A percentile compares a stretch with the other conserved stretches of the same genome.
These are phyloP conservation scores for Drymodes brunneopygia DNA, from an alignment of 2,113 vertebrate genomes.

Conservation along the genomic window DNA sequence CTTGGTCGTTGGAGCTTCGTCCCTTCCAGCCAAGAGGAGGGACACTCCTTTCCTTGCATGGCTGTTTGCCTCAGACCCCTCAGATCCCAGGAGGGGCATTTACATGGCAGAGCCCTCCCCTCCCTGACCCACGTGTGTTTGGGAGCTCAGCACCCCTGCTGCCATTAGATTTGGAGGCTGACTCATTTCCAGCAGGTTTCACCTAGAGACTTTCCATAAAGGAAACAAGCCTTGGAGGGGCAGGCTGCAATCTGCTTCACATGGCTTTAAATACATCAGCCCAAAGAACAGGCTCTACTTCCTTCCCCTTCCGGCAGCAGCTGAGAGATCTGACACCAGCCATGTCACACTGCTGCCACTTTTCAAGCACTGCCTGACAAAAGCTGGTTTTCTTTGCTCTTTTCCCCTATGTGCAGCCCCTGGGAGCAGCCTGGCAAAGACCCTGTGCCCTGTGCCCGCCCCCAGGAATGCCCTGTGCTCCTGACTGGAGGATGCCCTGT, in stretches of 20 bases:
- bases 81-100: background rate
- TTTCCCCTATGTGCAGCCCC: rapidly evolving
- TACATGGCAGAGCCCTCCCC: background rate
- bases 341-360: background rate
- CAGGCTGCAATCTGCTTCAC: background rate
- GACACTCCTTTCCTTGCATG: background rate
- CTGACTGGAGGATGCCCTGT: background rate
- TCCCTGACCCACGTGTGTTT: background rate
- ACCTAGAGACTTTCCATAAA: conserved; percentile 7
- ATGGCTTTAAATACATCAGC: conserved; percentile 6
- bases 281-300: conserved; percentile 1
- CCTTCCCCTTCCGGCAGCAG: background rate
- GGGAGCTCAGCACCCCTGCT: background rate
- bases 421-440: background rate
- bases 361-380: background rate
- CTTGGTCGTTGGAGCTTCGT: rapidly evolving
- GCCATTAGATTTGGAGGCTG: background rate
- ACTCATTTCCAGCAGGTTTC: background rate
- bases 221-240: background rate
- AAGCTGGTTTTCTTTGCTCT: background rate
- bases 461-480: background rate
- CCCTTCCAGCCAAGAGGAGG: background rate
- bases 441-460: background rate
- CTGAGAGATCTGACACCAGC: background rate
- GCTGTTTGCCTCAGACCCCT: background rate